Evolutionary conservation across 2,113 vertebrate species (phyloP).

Genomic region (Cinclus cinclus): DNA sequence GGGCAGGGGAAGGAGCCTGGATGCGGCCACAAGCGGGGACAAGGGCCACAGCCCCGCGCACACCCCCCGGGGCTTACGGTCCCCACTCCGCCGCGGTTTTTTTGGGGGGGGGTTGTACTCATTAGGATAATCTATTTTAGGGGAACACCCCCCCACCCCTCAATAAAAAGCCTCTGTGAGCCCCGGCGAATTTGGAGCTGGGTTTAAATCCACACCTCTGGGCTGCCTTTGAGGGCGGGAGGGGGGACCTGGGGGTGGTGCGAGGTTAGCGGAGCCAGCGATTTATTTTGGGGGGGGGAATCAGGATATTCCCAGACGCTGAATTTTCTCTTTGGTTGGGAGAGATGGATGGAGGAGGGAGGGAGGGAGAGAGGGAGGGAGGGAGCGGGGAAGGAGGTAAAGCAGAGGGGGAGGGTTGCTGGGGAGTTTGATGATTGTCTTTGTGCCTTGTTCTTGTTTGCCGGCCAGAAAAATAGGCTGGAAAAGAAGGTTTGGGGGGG

Average conservation of each 20-base stretch:
- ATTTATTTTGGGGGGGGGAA: not conserved
- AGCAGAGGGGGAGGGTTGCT: no score
- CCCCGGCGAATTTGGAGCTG: not conserved
- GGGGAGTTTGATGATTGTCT: no score
- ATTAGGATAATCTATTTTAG: not conserved
- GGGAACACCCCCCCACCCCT: not conserved
- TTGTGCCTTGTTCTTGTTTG: no score
- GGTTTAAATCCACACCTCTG: not conserved
- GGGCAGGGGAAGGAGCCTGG: slow-evolving; percentile 2
- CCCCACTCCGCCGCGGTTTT: not conserved
- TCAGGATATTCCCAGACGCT: slow-evolving; percentile 4
- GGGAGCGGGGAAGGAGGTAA: no score
- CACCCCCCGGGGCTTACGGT: not conserved
- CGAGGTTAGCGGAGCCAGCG: not conserved
- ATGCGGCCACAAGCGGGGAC: not conserved
- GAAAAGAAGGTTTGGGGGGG: no score
- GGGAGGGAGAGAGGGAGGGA: no score
- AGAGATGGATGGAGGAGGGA: no score
- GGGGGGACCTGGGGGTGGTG: not conserved
- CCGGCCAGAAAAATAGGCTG: no score
- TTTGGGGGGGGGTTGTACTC: not conserved
- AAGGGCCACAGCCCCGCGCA: not conserved
- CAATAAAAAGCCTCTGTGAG: not conserved
- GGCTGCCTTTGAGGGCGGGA: not conserved
- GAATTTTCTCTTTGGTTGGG: not conserved